These are phyloP conservation scores for Congeria kusceri DNA, from an alignment of 2,888 invertebrate species.

Conservation along the genomic window DNA sequence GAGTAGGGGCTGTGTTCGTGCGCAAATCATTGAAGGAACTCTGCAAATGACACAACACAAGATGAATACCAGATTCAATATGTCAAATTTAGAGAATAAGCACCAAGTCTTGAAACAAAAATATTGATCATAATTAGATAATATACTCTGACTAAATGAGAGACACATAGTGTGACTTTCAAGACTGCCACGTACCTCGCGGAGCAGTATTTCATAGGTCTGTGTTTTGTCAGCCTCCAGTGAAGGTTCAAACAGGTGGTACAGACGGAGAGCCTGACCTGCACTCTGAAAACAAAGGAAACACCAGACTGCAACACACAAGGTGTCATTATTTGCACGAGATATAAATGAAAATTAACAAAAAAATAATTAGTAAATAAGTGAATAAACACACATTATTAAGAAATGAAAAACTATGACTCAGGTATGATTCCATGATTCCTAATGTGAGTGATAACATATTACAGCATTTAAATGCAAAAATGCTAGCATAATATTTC, in stretches of 20 bases:
- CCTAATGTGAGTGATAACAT: too few species aligned
- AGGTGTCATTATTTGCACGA: not conserved
- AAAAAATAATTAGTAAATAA: not conserved
- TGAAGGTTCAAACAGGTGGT: slow-evolving; percentile 88
- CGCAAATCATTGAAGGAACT: slow-evolving; percentile 75
- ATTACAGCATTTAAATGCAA: too few species aligned
- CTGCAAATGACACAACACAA: slow-evolving; percentile 57
- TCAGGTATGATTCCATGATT: too few species aligned
- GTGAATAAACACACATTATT: not conserved
- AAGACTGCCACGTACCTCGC: slow-evolving; percentile 85
- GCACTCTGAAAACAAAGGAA: slow-evolving; percentile 88
- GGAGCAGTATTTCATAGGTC: slow-evolving; percentile 81
- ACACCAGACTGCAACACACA: too few species aligned
- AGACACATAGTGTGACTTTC: too few species aligned
- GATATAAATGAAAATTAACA: not conserved
- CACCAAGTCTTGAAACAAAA: too few species aligned
- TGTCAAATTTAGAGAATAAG: too few species aligned
- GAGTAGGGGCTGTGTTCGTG: slow-evolving; percentile 75
- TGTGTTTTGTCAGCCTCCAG: slow-evolving; percentile 86
- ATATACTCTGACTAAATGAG: too few species aligned
- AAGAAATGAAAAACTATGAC: too few species aligned
- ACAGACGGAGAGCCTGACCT: slow-evolving; percentile 89
- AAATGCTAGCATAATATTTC: too few species aligned
- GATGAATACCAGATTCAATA: not conserved
- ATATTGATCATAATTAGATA: too few species aligned